Conservation (phyloP, 2,113 vertebrate species). For the Plestiodon gilberti region DNA sequence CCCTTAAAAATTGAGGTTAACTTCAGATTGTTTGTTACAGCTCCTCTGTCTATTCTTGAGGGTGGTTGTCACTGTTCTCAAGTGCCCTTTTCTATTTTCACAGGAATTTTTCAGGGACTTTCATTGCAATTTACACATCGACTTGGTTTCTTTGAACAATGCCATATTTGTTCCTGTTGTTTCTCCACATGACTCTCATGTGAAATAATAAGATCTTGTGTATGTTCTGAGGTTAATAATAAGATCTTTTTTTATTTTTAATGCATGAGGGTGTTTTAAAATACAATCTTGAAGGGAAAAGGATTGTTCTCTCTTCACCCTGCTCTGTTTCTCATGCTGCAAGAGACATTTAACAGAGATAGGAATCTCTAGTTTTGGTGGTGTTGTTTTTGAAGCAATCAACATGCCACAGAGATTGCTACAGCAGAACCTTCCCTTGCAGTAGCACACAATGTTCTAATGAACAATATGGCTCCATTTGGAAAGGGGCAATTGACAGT, state of each 20-base stretch:
- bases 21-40: neutral
- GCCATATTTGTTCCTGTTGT: neutral
- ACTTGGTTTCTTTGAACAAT: neutral
- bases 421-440: neutral
- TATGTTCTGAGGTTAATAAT: neutral
- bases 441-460: neutral
- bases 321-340: neutral
- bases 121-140: neutral
- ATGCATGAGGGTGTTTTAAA: constrained; percentile 18
- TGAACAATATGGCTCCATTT: neutral
- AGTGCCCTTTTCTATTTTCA: neutral
- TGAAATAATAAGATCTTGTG: neutral
- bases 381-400: neutral
- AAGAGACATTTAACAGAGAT: neutral
- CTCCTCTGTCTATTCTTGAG: neutral
- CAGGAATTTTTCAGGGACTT: constrained; percentile 18
- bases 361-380: no score
- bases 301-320: neutral
- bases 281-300: constrained; percentile 26
- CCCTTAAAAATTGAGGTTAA: neutral
- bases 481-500: neutral
- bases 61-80: neutral
- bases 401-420: neutral
- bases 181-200: neutral
- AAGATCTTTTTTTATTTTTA: constrained; percentile 3